Base-by-base conservation (phyloP, 2,113 vertebrate genomes). In the Gymnogyps californianus region DNA sequence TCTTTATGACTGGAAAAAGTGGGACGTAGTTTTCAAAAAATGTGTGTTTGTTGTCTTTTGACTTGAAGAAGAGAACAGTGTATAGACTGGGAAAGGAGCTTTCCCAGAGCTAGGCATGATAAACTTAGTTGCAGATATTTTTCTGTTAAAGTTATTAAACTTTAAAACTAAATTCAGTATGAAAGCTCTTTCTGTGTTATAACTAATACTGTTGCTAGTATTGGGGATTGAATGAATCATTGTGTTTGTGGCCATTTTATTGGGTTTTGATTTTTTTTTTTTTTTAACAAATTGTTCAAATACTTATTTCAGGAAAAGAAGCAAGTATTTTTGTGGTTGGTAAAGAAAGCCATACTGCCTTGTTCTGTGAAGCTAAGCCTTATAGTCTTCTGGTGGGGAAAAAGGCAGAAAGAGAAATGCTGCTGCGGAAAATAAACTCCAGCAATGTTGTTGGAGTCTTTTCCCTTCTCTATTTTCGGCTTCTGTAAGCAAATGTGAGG, bases 231-330 rank as follows among this genome's bases (percentile, higher is more conserved):
- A 65, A 64, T 36, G 21, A 44, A 52, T 69, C 19, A 10, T 29
- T 89, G 9, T 80, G 44, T 44, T 76, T 70, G 42, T 84, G 46
- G 34, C 10, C 20, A 11, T 82, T 87, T 85, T 55, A 36, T 9
- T 57, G 29, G 36, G 11, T 11, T 62, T 84, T 84, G 17, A n/a
- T 79, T 95, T 96, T 71, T 65, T 95, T 96, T 71, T 65, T 38
- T 38, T 38, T 38, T 38, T 38, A 83, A 76, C 8, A 83, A 40
- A 65, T 51, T 31, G 52, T 10, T 76, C 13, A 72, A 79, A n/a
- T 87, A 40, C 46, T 76, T 79, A n/a, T 52, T 72, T 89, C 25
- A 51, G 64, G 46, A 78, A 61, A 91, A 67, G 20, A 34, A 71
- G 22, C 9, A 51, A 31, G 8, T 77, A 13, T 69, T 61, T 86